phyloP scores from a whole-genome alignment of 2,797 vertebrate species.

The Hemitrygon akajei region DNA sequence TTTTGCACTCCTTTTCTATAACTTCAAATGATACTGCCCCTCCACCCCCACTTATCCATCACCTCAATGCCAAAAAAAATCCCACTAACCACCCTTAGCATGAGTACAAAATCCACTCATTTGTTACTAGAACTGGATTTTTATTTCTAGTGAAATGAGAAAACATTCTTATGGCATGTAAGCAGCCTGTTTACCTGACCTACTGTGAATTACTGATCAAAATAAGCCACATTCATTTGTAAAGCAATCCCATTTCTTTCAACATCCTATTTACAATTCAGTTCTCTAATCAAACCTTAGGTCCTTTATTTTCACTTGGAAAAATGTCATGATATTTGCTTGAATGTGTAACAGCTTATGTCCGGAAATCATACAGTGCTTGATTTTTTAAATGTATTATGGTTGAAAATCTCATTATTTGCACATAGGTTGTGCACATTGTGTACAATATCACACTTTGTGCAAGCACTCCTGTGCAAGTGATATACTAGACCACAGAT shows the following conservation, averaged over 20 bases:
- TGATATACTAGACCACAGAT: too few relatives aligned
- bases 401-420: too few relatives aligned
- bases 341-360: background rate
- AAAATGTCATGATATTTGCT: background rate
- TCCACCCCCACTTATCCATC: background rate
- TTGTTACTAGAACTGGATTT: background rate
- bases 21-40: background rate
- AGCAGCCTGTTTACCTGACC: background rate
- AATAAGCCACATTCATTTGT: background rate
- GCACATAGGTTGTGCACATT: too few relatives aligned
- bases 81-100: background rate
- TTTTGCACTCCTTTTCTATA: too few relatives aligned
- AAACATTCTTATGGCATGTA: background rate
- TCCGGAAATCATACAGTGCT: too few relatives aligned
- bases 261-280: background rate
- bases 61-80: too few relatives aligned
- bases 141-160: background rate
- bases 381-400: too few relatives aligned
- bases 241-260: background rate
- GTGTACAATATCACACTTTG: too few relatives aligned
- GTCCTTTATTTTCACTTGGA: background rate
- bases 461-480: too few relatives aligned
- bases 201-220: background rate
- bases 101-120: background rate
- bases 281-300: background rate